Evolutionary conservation across 37 sponge, comb jelly and placozoan genomes (phyloP).

Genomic region (Spongia lamella): DNA sequence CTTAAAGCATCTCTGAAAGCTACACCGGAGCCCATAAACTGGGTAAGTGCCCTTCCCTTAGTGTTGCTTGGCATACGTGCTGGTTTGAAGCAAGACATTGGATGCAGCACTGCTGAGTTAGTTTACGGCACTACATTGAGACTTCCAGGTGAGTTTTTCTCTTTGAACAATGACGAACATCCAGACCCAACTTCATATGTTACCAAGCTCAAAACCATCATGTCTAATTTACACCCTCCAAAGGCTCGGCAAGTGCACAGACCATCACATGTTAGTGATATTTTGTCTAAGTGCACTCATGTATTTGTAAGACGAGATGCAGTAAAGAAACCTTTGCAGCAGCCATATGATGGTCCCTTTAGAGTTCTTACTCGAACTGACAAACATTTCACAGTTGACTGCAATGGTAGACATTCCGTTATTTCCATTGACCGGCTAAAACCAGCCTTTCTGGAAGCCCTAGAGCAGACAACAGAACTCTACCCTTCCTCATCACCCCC

Average conservation of each 20-base stretch:
- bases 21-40: constrained; percentile 31
- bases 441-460: constrained; percentile 35
- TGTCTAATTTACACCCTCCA: constrained; percentile 23
- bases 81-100: constrained; percentile 54
- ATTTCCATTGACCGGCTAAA: constrained; percentile 70
- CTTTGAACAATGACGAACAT: no score
- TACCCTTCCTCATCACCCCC: neutral
- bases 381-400: constrained; percentile 60
- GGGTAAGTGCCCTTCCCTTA: constrained; percentile 63
- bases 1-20: constrained; percentile 64
- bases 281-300: constrained; percentile 48
- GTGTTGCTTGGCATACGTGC: constrained; percentile 64
- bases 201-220: constrained; percentile 25
- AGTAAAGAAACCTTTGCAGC: constrained; percentile 55
- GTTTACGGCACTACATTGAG: constrained; percentile 67
- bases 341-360: constrained; percentile 68
- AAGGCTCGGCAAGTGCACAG: constrained; percentile 25
- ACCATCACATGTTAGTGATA: constrained; percentile 9
- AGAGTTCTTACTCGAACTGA: constrained; percentile 28
- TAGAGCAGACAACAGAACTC: neutral
- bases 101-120: constrained; percentile 63
- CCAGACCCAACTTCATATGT: constrained; percentile 37
- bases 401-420: constrained; percentile 40
- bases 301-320: constrained; percentile 66
- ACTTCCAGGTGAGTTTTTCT: constrained; percentile 71